Conservation (phyloP, 2,888 invertebrate species). For the Notodonta ziczac region DNA sequence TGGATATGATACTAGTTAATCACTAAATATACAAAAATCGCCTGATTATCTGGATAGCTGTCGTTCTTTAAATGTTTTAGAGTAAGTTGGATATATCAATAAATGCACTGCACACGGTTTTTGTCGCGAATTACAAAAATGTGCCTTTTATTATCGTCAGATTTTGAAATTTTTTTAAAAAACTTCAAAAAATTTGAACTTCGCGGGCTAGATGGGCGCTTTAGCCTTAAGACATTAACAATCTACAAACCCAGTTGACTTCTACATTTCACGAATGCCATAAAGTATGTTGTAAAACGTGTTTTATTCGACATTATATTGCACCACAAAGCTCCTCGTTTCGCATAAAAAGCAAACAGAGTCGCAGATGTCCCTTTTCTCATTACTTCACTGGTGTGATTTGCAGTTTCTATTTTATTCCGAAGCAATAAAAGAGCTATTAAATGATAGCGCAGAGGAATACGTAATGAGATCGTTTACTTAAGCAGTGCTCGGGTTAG, state of each 20-base stretch:
- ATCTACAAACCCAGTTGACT: background rate
- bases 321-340: conserved; percentile 50
- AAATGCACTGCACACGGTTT: too few species aligned
- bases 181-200: too few species aligned
- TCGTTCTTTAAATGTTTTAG: too few species aligned
- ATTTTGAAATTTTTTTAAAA: too few species aligned
- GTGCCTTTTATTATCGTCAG: too few species aligned
- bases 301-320: conserved; percentile 47
- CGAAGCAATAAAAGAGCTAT: conserved; percentile 24
- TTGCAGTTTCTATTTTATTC: conserved; percentile 43
- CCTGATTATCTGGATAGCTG: too few species aligned
- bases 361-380: conserved; percentile 39
- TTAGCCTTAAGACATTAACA: background rate
- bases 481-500: background rate
- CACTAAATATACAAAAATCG: too few species aligned
- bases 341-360: conserved; percentile 30
- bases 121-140: too few species aligned
- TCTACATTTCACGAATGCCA: background rate
- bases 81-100: too few species aligned
- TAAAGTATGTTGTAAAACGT: background rate
- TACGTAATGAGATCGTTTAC: background rate
- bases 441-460: conserved; percentile 11
- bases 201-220: too few species aligned
- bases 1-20: too few species aligned
- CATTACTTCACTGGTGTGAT: conserved; percentile 40